Evolutionary conservation across 1,140 invertebrate species (phyloP).

Genomic region (Drosophila saltans): DNA sequence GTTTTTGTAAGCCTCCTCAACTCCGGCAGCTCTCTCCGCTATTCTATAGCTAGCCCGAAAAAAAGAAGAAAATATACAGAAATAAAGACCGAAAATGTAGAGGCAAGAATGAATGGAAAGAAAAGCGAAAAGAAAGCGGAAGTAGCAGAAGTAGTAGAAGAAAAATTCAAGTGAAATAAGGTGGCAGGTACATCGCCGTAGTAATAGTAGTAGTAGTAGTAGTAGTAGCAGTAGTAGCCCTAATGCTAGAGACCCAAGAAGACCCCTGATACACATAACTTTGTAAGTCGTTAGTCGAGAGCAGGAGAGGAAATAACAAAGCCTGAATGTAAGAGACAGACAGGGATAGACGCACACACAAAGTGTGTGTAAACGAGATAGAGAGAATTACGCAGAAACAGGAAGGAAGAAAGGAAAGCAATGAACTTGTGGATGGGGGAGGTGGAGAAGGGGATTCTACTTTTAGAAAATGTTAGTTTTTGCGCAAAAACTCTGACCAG

Average conservation of each 20-base stretch:
- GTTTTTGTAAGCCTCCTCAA: slow-evolving; percentile 71
- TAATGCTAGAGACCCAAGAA: slow-evolving; percentile 47
- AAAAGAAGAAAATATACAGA: slow-evolving; percentile 18
- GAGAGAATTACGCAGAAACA: background rate
- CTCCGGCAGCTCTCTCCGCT: background rate
- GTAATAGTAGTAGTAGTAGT: background rate
- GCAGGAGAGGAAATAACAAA: slow-evolving; percentile 18
- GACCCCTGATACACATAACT: slow-evolving; percentile 8
- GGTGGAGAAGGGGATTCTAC: slow-evolving; percentile 8
- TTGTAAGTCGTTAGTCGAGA: slow-evolving; percentile 11
- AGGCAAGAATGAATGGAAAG: slow-evolving; percentile 2
- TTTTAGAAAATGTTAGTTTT: slow-evolving; percentile 51
- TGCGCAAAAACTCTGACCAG: slow-evolving; percentile 11
- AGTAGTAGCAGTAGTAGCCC: slow-evolving; percentile 20
- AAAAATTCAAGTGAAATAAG: slow-evolving; percentile 4
- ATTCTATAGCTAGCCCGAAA: background rate
- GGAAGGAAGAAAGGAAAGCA: slow-evolving; percentile 11
- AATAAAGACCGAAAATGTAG: background rate
- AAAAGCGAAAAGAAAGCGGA: slow-evolving; percentile 10
- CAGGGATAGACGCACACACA: background rate
- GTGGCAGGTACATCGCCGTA: background rate
- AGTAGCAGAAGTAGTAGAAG: background rate
- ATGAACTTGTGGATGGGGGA: background rate
- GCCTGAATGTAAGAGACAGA: background rate
- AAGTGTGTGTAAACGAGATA: too few species aligned